phyloP scores from a whole-genome alignment of 2,797 vertebrate genomes.

The Enteromius fasciolatus region DNA sequence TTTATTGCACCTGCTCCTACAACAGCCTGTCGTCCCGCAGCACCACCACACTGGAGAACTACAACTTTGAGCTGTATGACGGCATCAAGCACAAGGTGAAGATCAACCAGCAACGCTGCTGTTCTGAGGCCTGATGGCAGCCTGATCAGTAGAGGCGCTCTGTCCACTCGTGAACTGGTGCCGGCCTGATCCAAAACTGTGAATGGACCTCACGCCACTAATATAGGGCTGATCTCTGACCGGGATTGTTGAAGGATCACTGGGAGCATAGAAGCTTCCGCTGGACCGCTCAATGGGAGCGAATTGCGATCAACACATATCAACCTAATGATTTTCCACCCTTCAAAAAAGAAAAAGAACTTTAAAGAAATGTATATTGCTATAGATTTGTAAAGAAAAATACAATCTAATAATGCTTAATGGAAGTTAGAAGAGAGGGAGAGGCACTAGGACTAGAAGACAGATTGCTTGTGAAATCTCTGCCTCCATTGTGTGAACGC shows the following conservation, averaged over 20 bases:
- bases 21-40: conserved; percentile 90
- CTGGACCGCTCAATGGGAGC: conserved; percentile 62
- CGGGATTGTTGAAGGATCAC: conserved; percentile 30
- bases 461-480: conserved; percentile 66
- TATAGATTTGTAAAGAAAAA: conserved; percentile 75
- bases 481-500: conserved; percentile 76
- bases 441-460: conserved; percentile 68
- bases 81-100: conserved; percentile 99
- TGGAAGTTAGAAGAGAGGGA: conserved; percentile 70
- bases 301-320: conserved; percentile 78
- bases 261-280: conserved; percentile 26
- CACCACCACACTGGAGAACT: conserved; percentile 97
- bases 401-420: conserved; percentile 68
- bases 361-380: conserved; percentile 62
- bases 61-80: conserved; percentile 97
- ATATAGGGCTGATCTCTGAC: conserved; percentile 42
- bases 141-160: not conserved
- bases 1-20: conserved; percentile 96
- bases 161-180: conserved; percentile 11
- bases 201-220: conserved; percentile 46
- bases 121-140: conserved; percentile 89
- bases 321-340: conserved; percentile 74
- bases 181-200: conserved; percentile 39
- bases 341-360: conserved; percentile 58
- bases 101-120: conserved; percentile 97